phyloP scores from a whole-genome alignment of 2,888 invertebrate genomes.

The Eledone cirrhosa region DNA sequence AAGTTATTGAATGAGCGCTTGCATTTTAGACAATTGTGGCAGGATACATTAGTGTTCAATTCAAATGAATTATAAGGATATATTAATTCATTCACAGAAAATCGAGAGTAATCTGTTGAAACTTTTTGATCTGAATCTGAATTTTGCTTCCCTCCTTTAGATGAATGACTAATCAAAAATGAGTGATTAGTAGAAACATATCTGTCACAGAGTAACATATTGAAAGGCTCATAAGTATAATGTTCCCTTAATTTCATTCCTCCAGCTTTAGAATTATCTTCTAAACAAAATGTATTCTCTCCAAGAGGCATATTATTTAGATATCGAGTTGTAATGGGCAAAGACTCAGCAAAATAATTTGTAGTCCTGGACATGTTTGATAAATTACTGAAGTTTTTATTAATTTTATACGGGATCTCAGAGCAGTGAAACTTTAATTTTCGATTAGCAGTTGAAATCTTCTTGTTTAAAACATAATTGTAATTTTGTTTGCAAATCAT shows the following conservation, averaged over 20 bases:
- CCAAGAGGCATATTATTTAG: neutral
- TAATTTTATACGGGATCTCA: neutral
- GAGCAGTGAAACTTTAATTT: neutral
- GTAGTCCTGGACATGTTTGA: neutral
- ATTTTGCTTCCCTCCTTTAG: slow-evolving; percentile 29
- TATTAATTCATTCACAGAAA: neutral
- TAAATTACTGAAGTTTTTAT: neutral
- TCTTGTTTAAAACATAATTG: neutral
- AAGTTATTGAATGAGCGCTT: slow-evolving; percentile 46
- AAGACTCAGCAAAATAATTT: neutral
- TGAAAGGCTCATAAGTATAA: too few relatives aligned
- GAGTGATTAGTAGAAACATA: neutral
- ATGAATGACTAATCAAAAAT: neutral
- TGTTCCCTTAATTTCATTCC: neutral
- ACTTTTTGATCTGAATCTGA: neutral
- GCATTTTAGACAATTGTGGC: slow-evolving; percentile 52
- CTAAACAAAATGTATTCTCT: neutral
- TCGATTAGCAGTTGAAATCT: neutral
- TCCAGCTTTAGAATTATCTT: neutral
- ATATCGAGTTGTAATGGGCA: too few relatives aligned
- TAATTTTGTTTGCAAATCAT: neutral
- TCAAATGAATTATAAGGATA: neutral
- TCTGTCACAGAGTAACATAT: neutral
- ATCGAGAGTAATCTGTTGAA: neutral
- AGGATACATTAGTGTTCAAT: too few relatives aligned